phyloP scores from a whole-genome alignment of 1,140 invertebrate genomes.

The Caenorhabditis remanei region DNA sequence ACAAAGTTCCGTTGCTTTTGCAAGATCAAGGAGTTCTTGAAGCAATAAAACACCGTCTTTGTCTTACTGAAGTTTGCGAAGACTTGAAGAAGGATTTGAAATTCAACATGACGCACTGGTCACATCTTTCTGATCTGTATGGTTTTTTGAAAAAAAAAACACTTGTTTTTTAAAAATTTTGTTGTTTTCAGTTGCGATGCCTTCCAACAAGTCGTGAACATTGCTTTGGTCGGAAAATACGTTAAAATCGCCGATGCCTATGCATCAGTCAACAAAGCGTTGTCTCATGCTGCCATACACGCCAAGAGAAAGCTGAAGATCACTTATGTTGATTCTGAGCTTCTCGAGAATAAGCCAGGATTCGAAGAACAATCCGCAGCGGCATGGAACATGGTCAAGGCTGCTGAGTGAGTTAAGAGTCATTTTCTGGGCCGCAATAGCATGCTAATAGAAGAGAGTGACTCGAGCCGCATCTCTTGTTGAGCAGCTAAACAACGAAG shows the following conservation, averaged over 20 bases:
- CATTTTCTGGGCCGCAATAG: constrained; percentile 20
- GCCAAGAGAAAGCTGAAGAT: constrained; percentile 85
- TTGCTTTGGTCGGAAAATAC: constrained; percentile 98
- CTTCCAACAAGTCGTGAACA: constrained; percentile 86
- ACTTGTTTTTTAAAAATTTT: not conserved
- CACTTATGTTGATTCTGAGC: constrained; percentile 88
- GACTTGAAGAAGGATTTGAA: constrained; percentile 81
- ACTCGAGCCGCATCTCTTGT: no score
- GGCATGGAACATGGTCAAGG: constrained; percentile 91
- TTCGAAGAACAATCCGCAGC: constrained; percentile 87
- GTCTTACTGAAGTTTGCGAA: constrained; percentile 73
- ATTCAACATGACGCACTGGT: constrained; percentile 90
- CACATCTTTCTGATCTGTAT: constrained; percentile 86
- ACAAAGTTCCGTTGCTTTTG: constrained; percentile 93
- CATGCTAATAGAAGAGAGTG: no score
- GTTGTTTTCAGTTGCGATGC: constrained; percentile 83
- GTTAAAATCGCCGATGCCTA: constrained; percentile 95
- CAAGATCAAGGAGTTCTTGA: constrained; percentile 90
- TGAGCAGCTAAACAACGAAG: no score
- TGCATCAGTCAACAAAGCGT: constrained; percentile 92
- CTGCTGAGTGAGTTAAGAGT: constrained; percentile 84
- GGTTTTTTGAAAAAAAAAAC: not conserved
- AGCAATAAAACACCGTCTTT: constrained; percentile 68
- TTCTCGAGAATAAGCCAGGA: constrained; percentile 83
- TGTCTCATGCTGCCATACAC: constrained; percentile 90